phyloP scores from a whole-genome alignment of 2,113 vertebrate species.

The Xenopus borealis region DNA sequence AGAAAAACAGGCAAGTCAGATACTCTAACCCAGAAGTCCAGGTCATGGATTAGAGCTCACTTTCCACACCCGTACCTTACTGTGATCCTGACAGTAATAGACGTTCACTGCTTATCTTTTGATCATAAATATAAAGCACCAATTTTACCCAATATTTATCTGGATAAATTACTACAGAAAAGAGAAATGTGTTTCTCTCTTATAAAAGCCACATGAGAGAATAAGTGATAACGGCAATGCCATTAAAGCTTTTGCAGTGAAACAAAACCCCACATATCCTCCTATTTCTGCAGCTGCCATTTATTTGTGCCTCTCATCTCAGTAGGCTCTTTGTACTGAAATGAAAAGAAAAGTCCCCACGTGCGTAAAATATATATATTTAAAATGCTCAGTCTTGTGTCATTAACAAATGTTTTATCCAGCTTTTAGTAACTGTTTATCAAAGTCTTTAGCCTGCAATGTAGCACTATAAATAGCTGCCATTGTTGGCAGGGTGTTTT shows the following conservation, averaged over 20 bases:
- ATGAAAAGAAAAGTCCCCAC: constrained; percentile 9
- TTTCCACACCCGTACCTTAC: too few species aligned
- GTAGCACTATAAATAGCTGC: background rate
- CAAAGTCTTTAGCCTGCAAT: background rate
- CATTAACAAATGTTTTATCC: constrained; percentile 10
- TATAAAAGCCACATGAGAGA: constrained; percentile 12
- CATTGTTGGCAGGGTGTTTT: background rate
- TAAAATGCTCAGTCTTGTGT: constrained; percentile 23
- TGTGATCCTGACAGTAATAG: too few species aligned
- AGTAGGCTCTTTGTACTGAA: constrained; percentile 6
- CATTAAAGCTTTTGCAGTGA: constrained; percentile 24
- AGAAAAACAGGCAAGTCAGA: too few species aligned
- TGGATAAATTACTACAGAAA: background rate
- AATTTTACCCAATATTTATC: background rate
- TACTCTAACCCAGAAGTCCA: too few species aligned
- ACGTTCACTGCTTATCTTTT: too few species aligned
- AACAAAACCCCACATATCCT: constrained; percentile 9
- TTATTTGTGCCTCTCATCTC: constrained; percentile 23
- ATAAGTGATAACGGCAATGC: constrained; percentile 30
- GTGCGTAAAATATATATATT: constrained; percentile 11
- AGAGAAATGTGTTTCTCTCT: too few species aligned
- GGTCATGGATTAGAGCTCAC: too few species aligned
- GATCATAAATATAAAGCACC: too few species aligned
- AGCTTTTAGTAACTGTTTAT: constrained; percentile 7
- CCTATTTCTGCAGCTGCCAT: constrained; percentile 17